Conservation (phyloP, 2,113 vertebrate genomes). For the Pelusios castaneus region DNA sequence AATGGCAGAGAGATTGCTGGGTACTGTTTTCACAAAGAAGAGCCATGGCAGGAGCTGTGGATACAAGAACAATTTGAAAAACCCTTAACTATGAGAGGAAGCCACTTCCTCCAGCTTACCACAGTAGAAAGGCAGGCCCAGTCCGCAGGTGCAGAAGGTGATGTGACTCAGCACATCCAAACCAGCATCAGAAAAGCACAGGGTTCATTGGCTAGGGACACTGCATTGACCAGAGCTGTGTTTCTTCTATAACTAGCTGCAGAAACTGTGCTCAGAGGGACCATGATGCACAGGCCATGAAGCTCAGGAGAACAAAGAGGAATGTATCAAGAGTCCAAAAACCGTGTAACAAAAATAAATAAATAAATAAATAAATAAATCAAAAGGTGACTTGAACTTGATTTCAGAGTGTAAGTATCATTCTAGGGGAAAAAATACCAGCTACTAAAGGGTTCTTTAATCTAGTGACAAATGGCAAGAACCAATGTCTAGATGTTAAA, state of each 20-base stretch:
- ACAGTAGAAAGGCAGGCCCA: not conserved
- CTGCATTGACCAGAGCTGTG: not conserved
- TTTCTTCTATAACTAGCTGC: not conserved
- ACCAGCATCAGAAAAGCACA: not conserved
- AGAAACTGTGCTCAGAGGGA: not conserved
- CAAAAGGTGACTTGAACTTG: not conserved
- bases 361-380: not conserved
- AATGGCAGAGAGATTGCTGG: not conserved
- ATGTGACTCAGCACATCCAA: not conserved
- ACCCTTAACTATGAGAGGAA: not conserved
- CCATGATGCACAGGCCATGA: not conserved
- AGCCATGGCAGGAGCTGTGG: not conserved
- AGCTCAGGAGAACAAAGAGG: not conserved
- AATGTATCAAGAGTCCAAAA: rapidly evolving
- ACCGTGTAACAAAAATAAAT: not conserved
- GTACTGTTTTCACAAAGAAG: not conserved
- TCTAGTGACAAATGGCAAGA: not conserved
- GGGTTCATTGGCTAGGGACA: not conserved
- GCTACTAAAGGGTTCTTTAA: not conserved
- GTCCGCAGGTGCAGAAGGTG: not conserved
- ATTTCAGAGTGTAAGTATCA: not conserved
- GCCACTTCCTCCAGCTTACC: not conserved
- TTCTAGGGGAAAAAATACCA: not conserved
- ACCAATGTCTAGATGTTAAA: not conserved
- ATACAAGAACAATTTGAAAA: not conserved